Base-by-base conservation (phyloP, 2,888 invertebrate species). In the Pollenia griseotomentosa region DNA sequence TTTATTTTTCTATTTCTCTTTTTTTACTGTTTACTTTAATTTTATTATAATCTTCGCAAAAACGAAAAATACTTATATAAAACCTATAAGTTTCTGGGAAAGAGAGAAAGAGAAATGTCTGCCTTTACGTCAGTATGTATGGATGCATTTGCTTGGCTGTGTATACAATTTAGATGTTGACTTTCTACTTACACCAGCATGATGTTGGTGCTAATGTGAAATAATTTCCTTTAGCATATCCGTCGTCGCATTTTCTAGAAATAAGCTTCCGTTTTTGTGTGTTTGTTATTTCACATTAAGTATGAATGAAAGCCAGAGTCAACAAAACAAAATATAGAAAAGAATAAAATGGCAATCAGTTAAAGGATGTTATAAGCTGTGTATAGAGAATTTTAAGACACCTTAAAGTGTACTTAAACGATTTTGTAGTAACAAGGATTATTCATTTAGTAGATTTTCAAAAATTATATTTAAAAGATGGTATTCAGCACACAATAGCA, bases 151-250 rank as follows among this genome's bases (percentile, higher is more conserved):
- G 59, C 65, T 63, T 51, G 78, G 23, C 63, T 79, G 23, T 61
- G 53, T 84, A 9, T 40, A 33, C 53, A 78, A 44, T 83, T 79
- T 48, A 46, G 7, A 55, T 86, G 78, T 88, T 86, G 75, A 74
- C 78, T 86, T 81, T 55, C 6, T 71, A 75, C 85, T 66, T 83
- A 83, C 87, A 80, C 85, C 78, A 85, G 82, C 80, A 84, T 75
- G 80, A 77, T 77, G 88, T 84, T 86, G 85, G 66, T 85, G 83
- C 85, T 88, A 85, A 85, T 88, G 85, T 85, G 77, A 83, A 88
- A 87, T 88, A 88, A 88, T 88, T 89, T 88, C 87, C 88, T 87
- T 81, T 82, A 82, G 87, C 84, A 88, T 81, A 85, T 86, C 83
- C 87, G 85, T 75, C 75, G 79, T 68, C 75, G 77, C 59, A 79